Percentiles rank a stretch among this genome's conserved stretches.
Evolutionary conservation across 2,113 vertebrate genomes (phyloP).

Genomic region (Gallinago jamesoni): DNA sequence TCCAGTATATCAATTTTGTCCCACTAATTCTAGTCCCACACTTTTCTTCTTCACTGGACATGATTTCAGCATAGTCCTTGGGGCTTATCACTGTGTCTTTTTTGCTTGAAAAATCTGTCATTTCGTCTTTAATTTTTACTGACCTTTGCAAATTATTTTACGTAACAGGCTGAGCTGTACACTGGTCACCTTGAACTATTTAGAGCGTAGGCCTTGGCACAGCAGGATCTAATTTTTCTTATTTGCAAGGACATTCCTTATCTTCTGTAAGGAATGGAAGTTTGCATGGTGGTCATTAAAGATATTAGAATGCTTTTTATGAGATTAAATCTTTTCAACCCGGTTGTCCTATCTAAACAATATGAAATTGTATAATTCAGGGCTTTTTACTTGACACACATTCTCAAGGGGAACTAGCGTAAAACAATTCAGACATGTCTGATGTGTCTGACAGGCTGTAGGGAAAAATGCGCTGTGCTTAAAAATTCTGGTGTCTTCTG

Average conservation of each 20-base stretch:
- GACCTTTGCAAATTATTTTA: conserved; percentile 38
- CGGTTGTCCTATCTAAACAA: neutral
- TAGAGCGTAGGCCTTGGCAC: conserved; percentile 18
- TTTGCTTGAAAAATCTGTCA: neutral
- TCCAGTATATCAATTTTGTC: neutral
- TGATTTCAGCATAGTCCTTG: neutral
- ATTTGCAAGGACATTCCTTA: conserved; percentile 41
- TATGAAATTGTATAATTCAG: neutral
- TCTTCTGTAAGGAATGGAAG: conserved; percentile 2
- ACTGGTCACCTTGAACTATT: conserved; percentile 48
- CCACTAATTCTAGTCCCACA: neutral
- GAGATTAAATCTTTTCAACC: neutral
- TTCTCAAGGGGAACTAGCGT: conserved; percentile 10
- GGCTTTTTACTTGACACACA: conserved; percentile 4
- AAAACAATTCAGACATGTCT: conserved; percentile 17
- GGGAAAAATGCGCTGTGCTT: neutral
- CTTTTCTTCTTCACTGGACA: neutral
- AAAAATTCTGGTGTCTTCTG: neutral
- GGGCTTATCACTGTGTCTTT: neutral
- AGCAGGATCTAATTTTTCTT: conserved; percentile 42
- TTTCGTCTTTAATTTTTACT: conserved; percentile 19
- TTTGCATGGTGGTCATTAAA: neutral
- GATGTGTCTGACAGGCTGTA: neutral
- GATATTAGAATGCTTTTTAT: conserved; percentile 24
- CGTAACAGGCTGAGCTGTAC: neutral